These are phyloP conservation scores for Pachypanchax playfairii DNA, from an alignment of 2,113 vertebrate genomes.

Conservation along the genomic window DNA sequence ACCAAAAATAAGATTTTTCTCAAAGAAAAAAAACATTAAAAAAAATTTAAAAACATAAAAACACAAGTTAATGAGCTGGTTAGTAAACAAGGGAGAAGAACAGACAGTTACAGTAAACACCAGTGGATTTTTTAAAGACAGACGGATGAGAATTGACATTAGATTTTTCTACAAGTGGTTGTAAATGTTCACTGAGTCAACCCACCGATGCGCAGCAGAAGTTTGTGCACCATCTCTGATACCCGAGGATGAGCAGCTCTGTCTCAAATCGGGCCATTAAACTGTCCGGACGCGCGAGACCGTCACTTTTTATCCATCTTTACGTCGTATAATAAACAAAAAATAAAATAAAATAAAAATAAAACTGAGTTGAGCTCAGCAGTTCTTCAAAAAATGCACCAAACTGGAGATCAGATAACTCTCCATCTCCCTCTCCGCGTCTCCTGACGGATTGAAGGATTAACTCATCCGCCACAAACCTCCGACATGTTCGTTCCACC, in stretches of 20 bases:
- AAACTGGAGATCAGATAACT: slow-evolving; percentile 20
- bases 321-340: not conserved
- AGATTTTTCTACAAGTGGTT: not conserved
- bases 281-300: not conserved
- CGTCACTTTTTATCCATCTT: not conserved
- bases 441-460: slow-evolving; percentile 59
- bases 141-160: too few relatives aligned
- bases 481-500: slow-evolving; percentile 63
- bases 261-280: slow-evolving; percentile 38
- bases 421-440: slow-evolving; percentile 4
- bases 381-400: slow-evolving; percentile 3
- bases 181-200: slow-evolving; percentile 4
- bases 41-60: not conserved
- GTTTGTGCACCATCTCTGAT: slow-evolving; percentile 66
- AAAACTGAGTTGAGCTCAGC: slow-evolving; percentile 14
- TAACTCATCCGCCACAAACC: slow-evolving; percentile 50
- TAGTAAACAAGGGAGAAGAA: too few relatives aligned
- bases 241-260: slow-evolving; percentile 33
- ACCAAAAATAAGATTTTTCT: not conserved
- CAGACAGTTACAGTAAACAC: too few relatives aligned
- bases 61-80: not conserved
- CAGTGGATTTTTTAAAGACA: too few relatives aligned
- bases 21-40: not conserved
- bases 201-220: slow-evolving; percentile 70
- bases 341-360: not conserved